phyloP scores from a whole-genome alignment of 2,113 vertebrate genomes.

The Crotalus horridus region DNA sequence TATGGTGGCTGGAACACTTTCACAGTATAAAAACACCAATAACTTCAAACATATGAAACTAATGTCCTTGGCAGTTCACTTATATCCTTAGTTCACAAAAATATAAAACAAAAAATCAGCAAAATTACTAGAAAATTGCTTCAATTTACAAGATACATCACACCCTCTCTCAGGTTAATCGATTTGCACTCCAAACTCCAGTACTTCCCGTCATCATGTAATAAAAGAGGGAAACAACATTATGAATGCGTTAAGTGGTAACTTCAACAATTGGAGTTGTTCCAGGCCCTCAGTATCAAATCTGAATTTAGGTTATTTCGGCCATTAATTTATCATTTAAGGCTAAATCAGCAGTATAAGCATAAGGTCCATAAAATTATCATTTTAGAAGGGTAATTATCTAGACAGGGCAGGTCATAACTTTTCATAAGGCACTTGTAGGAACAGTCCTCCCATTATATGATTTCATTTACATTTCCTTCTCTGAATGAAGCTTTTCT shows the following conservation, averaged over 20 bases:
- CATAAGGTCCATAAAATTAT: slow-evolving; percentile 10
- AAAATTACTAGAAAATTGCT: not conserved
- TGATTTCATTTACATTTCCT: slow-evolving; percentile 10
- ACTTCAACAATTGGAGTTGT: slow-evolving; percentile 3
- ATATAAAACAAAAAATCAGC: not conserved
- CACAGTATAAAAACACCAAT: not conserved
- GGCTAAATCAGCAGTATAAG: slow-evolving; percentile 32
- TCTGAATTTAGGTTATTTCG: slow-evolving; percentile 14
- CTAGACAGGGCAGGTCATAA: not conserved
- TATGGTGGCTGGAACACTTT: not conserved
- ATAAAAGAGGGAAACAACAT: not conserved
- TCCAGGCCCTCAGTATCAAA: slow-evolving; percentile 8
- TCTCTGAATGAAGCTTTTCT: slow-evolving; percentile 21
- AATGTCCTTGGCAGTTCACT: not conserved
- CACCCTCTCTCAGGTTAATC: not conserved
- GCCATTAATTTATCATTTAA: slow-evolving; percentile 24
- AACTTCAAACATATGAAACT: not conserved
- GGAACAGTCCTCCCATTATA: slow-evolving; percentile 5
- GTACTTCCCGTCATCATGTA: not conserved
- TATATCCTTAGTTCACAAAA: not conserved
- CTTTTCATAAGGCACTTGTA: slow-evolving; percentile 25
- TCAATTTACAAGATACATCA: not conserved
- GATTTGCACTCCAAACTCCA: not conserved
- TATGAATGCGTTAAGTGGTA: not conserved
- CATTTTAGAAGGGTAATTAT: slow-evolving; percentile 37